Percentiles rank a stretch among this genome's conserved stretches.
Evolutionary conservation across 2,888 invertebrate genomes (phyloP).

Genomic region (Eilema griseolum): DNA sequence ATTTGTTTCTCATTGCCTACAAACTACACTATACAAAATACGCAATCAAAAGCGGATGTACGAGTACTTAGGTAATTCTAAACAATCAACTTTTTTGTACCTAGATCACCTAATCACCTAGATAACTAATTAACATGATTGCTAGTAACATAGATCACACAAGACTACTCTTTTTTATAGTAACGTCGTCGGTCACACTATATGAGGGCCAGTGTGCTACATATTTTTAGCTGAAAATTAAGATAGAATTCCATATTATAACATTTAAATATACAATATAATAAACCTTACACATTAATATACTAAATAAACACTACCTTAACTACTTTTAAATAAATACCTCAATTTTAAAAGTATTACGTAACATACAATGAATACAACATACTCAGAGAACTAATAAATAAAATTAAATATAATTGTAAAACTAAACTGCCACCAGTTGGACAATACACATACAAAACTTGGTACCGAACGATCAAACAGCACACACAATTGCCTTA

Average conservation of each 20-base stretch:
- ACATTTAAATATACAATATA: too few species aligned
- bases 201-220: too few species aligned
- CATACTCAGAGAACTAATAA: neutral
- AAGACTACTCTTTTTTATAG: too few species aligned
- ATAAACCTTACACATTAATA: neutral
- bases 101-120: too few species aligned
- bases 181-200: too few species aligned
- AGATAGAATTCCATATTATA: too few species aligned
- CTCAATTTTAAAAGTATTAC: neutral
- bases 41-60: neutral
- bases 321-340: neutral
- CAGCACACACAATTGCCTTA: neutral
- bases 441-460: neutral
- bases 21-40: neutral
- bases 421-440: neutral
- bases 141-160: too few species aligned
- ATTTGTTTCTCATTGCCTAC: neutral
- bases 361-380: neutral
- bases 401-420: neutral
- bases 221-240: too few species aligned
- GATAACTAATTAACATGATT: neutral
- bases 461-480: neutral
- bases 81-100: neutral
- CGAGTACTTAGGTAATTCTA: neutral
- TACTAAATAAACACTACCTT: neutral